Evolutionary conservation across 2,113 vertebrate genomes (phyloP).

Genomic region (Myocastor coypus): DNA sequence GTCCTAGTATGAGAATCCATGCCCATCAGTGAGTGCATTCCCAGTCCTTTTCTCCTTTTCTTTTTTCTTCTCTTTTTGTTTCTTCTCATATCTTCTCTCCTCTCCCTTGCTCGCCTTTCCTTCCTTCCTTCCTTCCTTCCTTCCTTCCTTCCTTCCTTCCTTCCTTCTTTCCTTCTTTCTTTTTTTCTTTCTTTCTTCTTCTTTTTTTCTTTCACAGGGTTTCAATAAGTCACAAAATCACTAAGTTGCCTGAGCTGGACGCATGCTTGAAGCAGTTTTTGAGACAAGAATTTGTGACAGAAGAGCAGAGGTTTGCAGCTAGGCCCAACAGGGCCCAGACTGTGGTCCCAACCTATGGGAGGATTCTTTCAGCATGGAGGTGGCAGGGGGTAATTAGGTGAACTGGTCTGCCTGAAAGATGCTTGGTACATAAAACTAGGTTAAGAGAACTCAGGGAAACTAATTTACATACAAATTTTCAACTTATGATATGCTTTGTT

Average conservation of each 20-base stretch:
- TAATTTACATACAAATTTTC: no score
- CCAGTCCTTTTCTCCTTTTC: background rate
- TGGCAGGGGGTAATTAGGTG: no score
- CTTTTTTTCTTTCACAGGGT: background rate
- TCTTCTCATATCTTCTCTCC: no score
- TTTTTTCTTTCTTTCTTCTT: rapidly evolving
- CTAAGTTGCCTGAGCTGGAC: background rate
- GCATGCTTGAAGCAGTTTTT: background rate
- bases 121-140: background rate
- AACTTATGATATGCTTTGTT: no score
- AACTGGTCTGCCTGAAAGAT: no score
- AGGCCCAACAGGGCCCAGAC: no score
- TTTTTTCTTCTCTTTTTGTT: background rate
- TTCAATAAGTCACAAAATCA: background rate
- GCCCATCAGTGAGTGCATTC: background rate
- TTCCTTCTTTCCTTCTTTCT: background rate
- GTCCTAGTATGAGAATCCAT: background rate
- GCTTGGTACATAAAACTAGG: no score
- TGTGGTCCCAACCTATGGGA: no score
- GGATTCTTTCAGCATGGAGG: no score
- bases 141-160: background rate
- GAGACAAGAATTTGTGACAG: background rate
- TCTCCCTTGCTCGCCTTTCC: no score
- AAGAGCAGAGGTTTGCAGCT: no score
- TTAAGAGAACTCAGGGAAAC: no score